Evolutionary conservation across 2,888 invertebrate genomes (phyloP), one percentile per base, ranked within the genome.

Genomic region (Pristionchus maxplancki): DNA sequence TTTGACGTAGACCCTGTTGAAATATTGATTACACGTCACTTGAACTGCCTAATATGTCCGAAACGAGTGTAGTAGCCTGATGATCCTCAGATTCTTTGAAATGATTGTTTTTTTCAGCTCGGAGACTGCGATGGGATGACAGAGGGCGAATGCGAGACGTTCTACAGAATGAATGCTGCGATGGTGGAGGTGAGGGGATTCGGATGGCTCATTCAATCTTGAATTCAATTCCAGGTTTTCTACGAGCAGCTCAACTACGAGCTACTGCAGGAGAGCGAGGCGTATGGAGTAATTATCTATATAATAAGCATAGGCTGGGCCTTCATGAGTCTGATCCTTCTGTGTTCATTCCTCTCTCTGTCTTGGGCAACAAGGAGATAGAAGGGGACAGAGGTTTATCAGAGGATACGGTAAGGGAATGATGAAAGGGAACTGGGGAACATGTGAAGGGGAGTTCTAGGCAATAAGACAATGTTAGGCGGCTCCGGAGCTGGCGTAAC

Each of bases 61-160:
- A n/a, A 78, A 78, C 11, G 82, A 50, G 48, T 81, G 81, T 31
- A 8, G 34, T 44, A 6, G 37, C 9, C 9, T 64, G 62, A 37
- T 62, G 11, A 62, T 85, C 62, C 17, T 28, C 20, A 17, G 44
- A 24, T 34, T n/a, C 17, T 53, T 53, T n/a, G 9, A 53, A 83
- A 53, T 53, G 0, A 62, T 62, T 58, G 15, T 34, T 90, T 92
- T 87, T 44, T 44, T 11, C 89, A 92, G 92, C 89, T 92, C 2
- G 92, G 92, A 34, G 92, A 92, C 62, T 92, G 92, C 62, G 92
- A 92, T 74, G 92, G 92, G 64, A 92, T 92, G 92, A 92, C 91
- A 2, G 91, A 91, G 87, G 78, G n/a, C n/a, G 91, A 92, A 82
- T 92, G 92, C 71, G 91, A 92, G 84, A 89, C 91, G 37, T 92